Evolutionary conservation across 2,888 invertebrate species (phyloP), one percentile per base, ranked within the genome.

Genomic region (Tigriopus californicus): DNA sequence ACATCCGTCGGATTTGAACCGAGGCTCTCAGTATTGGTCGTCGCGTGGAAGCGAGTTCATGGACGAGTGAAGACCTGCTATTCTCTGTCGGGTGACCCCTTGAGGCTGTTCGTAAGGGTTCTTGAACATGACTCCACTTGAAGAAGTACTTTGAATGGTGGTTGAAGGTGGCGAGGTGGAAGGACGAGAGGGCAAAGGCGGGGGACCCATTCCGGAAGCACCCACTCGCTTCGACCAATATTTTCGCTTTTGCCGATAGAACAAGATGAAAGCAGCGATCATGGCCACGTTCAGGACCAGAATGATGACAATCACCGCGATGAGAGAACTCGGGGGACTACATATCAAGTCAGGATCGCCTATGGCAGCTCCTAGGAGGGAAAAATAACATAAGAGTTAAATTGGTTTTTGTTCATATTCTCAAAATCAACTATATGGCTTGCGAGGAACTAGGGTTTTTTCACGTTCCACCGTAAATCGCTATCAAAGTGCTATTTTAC

Each of bases 241-340:
- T 41, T 67, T 64, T 63, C 67, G 67, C 60, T 67, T 67, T 51
- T 65, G 64, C 49, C 68, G 66, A 63, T 70, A 70, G 61, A 70
- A 70, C 63, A 67, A 65, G 62, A 67, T 64, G 60, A 69, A 68
- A 13, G 67, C 68, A 8, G 65, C 65, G 12, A 67, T 63, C 4
- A 68, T 61, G 11, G 66, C 67, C 46, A 67, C 63, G 61, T 70
- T 67, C 33, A 70, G 63, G 4, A 69, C 63, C 12, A 69, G 61
- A 13, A 69, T 67, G 6, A 67, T 67, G 40, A 69, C 62, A n/a
- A 69, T 65, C 1, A 67, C 66, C 54, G 68, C 68, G 20, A 69
- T 66, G 18, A 70, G 67, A 41, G 68, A 67, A 12, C 69, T 68
- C 55, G 66, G 66, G 11, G 69, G 65, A 25, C 67, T 67, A 63